phyloP scores from a whole-genome alignment of 2,113 vertebrate species.

The Hippocampus guttulatus region DNA sequence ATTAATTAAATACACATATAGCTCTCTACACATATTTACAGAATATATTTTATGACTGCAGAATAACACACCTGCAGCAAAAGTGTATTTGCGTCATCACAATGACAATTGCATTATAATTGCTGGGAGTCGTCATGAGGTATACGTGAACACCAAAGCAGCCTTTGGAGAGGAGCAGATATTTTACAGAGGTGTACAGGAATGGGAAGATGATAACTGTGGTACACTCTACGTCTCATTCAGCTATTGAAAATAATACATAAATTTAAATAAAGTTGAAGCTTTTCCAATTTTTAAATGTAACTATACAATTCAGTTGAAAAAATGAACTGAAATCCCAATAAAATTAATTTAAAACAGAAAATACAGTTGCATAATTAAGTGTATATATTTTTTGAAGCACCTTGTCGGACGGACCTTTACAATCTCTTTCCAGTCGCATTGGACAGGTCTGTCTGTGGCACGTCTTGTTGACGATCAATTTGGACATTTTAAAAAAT shows the following conservation, averaged over 20 bases:
- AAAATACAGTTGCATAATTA: neutral
- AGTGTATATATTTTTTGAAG: neutral
- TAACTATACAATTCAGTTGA: neutral
- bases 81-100: conserved; percentile 50
- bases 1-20: conserved; percentile 1
- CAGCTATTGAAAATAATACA: neutral
- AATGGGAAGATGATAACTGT: neutral
- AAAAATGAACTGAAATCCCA: neutral
- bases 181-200: conserved; percentile 11
- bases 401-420: neutral
- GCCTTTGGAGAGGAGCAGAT: conserved; percentile 26
- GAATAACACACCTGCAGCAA: conserved; percentile 34
- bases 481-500: too few relatives aligned
- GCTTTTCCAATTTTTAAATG: neutral
- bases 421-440: neutral
- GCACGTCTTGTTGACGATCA: neutral
- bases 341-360: neutral
- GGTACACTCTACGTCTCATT: conserved; percentile 9
- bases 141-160: conserved; percentile 41
- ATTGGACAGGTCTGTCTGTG: neutral
- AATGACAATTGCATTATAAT: conserved; percentile 44
- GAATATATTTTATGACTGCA: conserved; percentile 39
- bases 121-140: conserved; percentile 56
- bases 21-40: conserved; percentile 61
- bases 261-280: neutral